Base-by-base conservation (phyloP, 2,797 vertebrate species). In the Salmo trutta region DNA sequence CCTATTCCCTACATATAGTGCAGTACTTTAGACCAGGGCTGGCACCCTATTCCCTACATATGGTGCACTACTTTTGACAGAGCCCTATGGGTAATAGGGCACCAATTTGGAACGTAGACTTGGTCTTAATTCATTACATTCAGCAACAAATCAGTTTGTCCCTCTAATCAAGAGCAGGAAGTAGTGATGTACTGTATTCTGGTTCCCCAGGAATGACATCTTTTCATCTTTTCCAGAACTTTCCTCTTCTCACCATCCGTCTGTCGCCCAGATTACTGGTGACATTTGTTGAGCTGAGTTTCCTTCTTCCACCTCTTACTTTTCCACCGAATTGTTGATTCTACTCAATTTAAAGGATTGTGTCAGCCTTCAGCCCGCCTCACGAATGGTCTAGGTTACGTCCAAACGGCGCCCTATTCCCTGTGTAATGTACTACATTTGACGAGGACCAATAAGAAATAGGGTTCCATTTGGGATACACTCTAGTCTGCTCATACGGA, bases 121-220 rank as follows among this genome's bases (percentile, higher is more conserved):
- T 7, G 17, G 56, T 59, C 56, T n/a, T n/a, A 16, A 59, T 21
- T 59, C n/a, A 59, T 21, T 27, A 29, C 64, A 66, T 66, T 31
- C 14, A 12, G 27, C 14, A 14, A 66, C 10, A 27, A 66, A 66
- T 66, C 1, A 29, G 64, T 66, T 66, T 17, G 64, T 84, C 83
- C 82, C 85, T 92, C 88, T 93, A 92, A 93, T 93, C 91, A 93
- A 85, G 91, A 75, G 75, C 89, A 87, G 91, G 91, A 91, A 91
- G 82, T 86, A 62, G 79, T 5, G 56, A 83, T 47, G 3, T 27
- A 85, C 84, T 88, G 36, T 10, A 41, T 0, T 82, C 89, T 78
- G 47, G 71, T 82, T 76, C 81, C 81, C 75, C 53, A 84, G 84
- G 88, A 89, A 91, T 91, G 84, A 87, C 81, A 83, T 85, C 82